Percentiles rank a stretch among this genome's conserved stretches.
These are phyloP conservation scores for Callosobruchus maculatus DNA, from an alignment of 2,888 invertebrate genomes.

Conservation along the genomic window DNA sequence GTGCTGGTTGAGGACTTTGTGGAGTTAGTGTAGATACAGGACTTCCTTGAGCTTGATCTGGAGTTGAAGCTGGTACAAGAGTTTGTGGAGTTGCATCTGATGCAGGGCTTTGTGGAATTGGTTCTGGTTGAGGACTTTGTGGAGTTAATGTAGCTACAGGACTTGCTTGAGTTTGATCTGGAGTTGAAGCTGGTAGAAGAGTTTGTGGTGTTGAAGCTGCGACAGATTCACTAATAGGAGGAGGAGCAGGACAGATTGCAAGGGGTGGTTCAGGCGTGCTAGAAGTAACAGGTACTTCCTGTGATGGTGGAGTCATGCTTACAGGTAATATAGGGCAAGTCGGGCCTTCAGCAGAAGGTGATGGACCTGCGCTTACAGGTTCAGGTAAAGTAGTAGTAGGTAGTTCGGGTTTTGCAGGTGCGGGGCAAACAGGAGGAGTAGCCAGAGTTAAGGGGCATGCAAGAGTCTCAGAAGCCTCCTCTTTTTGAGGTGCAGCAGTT, in stretches of 20 bases:
- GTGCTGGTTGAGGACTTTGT: background rate
- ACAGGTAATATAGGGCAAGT: conserved; percentile 1
- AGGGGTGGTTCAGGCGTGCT: conserved; percentile 2
- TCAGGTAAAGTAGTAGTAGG: background rate
- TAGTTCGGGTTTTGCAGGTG: background rate
- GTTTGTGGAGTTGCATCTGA: conserved; percentile 16
- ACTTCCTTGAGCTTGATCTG: background rate
- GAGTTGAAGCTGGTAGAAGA: conserved; percentile 2
- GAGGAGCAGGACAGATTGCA: background rate
- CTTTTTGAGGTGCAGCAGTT: background rate
- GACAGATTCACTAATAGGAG: background rate
- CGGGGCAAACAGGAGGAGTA: background rate
- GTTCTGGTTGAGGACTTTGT: background rate
- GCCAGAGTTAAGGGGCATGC: conserved; percentile 7
- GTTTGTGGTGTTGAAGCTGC: conserved; percentile 17
- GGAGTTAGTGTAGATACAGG: conserved; percentile 5
- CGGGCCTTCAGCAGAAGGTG: background rate
- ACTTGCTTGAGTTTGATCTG: background rate
- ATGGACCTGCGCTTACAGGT: background rate
- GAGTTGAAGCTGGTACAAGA: conserved; percentile 2
- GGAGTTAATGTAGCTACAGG: conserved; percentile 5
- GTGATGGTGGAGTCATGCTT: conserved; percentile 17
- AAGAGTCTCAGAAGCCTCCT: background rate
- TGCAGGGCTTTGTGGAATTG: conserved; percentile 2
- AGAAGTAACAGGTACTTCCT: conserved; percentile 14